phyloP scores from a whole-genome alignment of 2,888 invertebrate genomes.

The Dilophus febrilis region DNA sequence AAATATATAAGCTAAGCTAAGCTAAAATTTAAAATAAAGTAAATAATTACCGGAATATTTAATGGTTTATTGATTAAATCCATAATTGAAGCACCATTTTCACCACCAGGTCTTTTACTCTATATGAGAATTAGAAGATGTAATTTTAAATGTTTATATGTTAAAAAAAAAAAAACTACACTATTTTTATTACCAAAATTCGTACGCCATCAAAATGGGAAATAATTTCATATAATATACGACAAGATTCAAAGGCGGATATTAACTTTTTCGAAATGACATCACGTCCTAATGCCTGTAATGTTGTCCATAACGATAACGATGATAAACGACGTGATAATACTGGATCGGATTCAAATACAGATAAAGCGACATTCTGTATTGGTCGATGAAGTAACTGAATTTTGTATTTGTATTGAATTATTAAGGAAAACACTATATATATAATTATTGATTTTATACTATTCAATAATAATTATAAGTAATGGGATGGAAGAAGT shows the following conservation, averaged over 20 bases:
- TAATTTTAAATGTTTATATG: background rate
- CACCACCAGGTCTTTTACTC: constrained; percentile 67
- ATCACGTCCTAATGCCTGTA: constrained; percentile 56
- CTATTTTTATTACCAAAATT: constrained; percentile 42
- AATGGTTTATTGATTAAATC: constrained; percentile 44
- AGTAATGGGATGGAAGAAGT: background rate
- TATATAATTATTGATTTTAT: background rate
- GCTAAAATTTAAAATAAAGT: background rate
- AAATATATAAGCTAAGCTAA: background rate
- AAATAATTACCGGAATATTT: constrained; percentile 36
- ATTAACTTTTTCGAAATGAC: constrained; percentile 51
- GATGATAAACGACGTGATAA: constrained; percentile 44
- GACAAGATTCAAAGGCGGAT: constrained; percentile 56
- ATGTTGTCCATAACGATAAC: constrained; percentile 68
- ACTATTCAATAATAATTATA: background rate
- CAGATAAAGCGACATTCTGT: constrained; percentile 24
- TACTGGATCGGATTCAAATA: constrained; percentile 30
- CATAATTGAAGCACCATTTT: constrained; percentile 42
- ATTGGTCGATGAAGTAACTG: constrained; percentile 27
- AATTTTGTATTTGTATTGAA: constrained; percentile 3
- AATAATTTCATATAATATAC: constrained; percentile 32
- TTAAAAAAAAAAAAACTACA: constrained; percentile 3
- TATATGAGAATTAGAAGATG: constrained; percentile 18
- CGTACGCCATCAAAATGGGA: constrained; percentile 46
- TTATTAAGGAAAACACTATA: constrained; percentile 15